Conservation (phyloP, 2,797 vertebrate species). For the Platyrinchus mystaceus region DNA sequence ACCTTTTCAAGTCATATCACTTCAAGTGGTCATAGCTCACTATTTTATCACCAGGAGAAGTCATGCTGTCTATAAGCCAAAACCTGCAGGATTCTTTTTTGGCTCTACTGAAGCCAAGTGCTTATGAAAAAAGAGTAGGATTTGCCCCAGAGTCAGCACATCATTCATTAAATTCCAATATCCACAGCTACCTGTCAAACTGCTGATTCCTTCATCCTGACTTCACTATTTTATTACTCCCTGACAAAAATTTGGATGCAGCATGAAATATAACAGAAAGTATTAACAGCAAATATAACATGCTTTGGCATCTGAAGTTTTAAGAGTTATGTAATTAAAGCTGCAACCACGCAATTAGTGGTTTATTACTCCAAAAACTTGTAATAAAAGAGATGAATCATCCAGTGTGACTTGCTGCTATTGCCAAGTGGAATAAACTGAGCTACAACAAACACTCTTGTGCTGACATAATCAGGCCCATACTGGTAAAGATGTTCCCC, state of each 20-base stretch:
- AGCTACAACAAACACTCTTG: background rate
- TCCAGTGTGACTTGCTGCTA: background rate
- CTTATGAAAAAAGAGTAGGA: background rate
- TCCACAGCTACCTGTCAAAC: background rate
- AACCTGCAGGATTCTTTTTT: background rate
- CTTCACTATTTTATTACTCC: background rate
- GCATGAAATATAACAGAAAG: background rate
- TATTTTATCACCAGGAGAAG: background rate
- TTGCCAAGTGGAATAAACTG: background rate
- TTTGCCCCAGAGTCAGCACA: background rate
- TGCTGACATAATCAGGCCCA: background rate
- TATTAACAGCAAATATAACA: background rate
- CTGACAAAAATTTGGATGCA: background rate
- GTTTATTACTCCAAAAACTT: background rate
- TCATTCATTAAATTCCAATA: background rate
- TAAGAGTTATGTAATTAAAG: background rate
- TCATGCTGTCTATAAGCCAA: background rate
- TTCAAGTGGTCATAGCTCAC: background rate
- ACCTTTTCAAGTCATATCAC: background rate
- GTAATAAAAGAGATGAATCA: background rate
- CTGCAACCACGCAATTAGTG: background rate
- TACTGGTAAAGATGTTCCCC: background rate
- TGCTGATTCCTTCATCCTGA: background rate
- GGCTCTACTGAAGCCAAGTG: background rate
- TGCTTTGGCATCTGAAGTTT: background rate